These are phyloP conservation scores for Hiodon tergisus DNA, from an alignment of 2,113 vertebrate species.

Conservation along the genomic window DNA sequence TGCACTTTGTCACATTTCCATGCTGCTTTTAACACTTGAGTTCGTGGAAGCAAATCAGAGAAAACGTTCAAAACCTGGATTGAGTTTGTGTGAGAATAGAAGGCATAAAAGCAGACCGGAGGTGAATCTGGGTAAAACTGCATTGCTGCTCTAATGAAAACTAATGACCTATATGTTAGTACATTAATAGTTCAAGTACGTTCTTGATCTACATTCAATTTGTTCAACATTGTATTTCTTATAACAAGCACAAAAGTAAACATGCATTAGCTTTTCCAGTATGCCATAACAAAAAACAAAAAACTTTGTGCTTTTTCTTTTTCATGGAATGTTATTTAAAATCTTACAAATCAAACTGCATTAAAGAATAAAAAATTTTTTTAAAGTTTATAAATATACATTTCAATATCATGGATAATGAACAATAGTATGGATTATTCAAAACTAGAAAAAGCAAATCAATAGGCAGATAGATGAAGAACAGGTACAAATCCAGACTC, in stretches of 20 bases:
- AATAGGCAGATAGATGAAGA: too few species aligned
- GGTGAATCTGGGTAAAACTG: constrained; percentile 14
- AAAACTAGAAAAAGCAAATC: too few species aligned
- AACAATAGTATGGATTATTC: too few species aligned
- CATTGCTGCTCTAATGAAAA: constrained; percentile 29
- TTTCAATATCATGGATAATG: too few species aligned
- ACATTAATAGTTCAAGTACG: constrained; percentile 33
- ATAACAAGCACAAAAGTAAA: background rate
- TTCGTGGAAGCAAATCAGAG: constrained; percentile 38
- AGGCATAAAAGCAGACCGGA: constrained; percentile 16
- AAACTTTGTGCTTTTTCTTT: background rate
- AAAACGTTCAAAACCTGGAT: constrained; percentile 41
- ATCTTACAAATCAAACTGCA: background rate
- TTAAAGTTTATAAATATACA: background rate
- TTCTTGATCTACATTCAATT: constrained; percentile 21
- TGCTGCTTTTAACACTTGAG: constrained; percentile 76
- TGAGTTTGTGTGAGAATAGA: constrained; percentile 34
- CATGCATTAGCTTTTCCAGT: background rate
- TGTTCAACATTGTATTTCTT: background rate
- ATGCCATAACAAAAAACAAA: background rate
- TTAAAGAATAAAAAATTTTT: background rate
- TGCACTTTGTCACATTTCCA: constrained; percentile 80
- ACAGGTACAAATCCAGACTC: too few species aligned
- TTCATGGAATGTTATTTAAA: background rate
- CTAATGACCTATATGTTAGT: constrained; percentile 36